Base-by-base conservation (phyloP, 2,797 vertebrate species). In the Sebastes cheni region DNA sequence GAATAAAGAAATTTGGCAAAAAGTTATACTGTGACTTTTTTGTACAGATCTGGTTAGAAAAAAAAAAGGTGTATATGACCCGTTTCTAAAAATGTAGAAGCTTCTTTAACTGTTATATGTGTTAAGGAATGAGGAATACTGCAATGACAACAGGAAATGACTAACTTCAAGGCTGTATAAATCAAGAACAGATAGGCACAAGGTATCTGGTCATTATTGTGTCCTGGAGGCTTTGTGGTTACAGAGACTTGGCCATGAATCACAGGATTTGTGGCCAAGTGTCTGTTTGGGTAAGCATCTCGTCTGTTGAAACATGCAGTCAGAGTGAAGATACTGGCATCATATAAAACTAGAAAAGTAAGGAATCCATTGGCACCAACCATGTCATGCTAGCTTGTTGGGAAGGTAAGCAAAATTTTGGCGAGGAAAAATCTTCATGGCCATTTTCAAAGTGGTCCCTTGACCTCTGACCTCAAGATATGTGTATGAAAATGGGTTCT, bases 1-100 rank as follows among this genome's bases (percentile, higher is more conserved):
- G 78, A 82, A 77, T 81, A 81, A 81, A 81, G 6, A 54, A 79
- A 67, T 79, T 68, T 83, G 77, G 74, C 68, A 83, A 74, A 78
- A 75, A 29, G 22, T 29, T 46, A 46, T 18, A 34, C 50, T 71
- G 77, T 67, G 72, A 82, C 75, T 46, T 50, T 61, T 77, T 46
- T 73, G 58, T 58, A 69, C 25, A 25, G 50, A 86, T 75, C 52
- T 79, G 55, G 9, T 34, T 32, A 27, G 39, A 6, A 23, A 55
- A 59, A 58, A 32, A 34, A 30, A 29, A 20, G 27, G 30, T 34
- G 8, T 12, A 34, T 52, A 77, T 36, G 23, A 62, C 66, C n/a
- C 22, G 59, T 73, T 70, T 80, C 34, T 79, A 82, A 81, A 86
- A 84, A 69, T 30, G 42, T 14, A 55, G n/a, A 2, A 0, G 12